Evolutionary conservation across 2,797 vertebrate genomes (phyloP), one percentile per base, ranked within the genome.

Genomic region (Tragopan temminckii): DNA sequence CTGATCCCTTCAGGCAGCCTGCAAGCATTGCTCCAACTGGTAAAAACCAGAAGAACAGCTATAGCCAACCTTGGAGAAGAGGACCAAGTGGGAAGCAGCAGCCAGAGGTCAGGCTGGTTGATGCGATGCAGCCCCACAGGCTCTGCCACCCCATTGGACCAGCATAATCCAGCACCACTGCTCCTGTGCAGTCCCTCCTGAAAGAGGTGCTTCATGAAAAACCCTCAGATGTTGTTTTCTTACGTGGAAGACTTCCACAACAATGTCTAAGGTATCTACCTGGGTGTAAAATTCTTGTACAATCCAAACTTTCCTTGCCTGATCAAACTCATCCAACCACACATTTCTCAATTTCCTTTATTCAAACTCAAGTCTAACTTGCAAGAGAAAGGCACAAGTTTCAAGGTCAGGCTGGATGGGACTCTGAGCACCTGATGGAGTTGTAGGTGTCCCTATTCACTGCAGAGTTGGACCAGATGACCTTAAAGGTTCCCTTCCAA

Each of bases 111-210:
- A 29, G 58, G 43, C 3, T 70, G 64, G 9, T n/a, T 67, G 77
- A 45, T 2, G 1, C 10, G 40, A 61, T 0, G 0, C 25, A 15
- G 1, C 2, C 33, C 16, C 33, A 14, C 50, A 79, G 36, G 7
- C 27, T 31, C 52, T 74, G 64, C 9, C 9, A 42, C 25, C 19
- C n/a, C 9, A 1, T 9, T 33, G 63, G 17, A 12, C 20, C 19
- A 35, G 11, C 1, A 4, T 1, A 2, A 48, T 40, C 45, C n/a
- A 43, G 19, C 31, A 70, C 11, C 7, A 36, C 46, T 20, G 5
- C 3, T 11, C 58, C 50, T 13, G 8, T 8, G 14, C 68, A 16
- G 20, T 31, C 7, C 12, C 45, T 75, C 24, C 42, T 25, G n/a
- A 80, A 93, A 68, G 7, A 36, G 13, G 24, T 31, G 7, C 10